phyloP scores from a whole-genome alignment of 2,888 invertebrate genomes.

The Suillia variegata region DNA sequence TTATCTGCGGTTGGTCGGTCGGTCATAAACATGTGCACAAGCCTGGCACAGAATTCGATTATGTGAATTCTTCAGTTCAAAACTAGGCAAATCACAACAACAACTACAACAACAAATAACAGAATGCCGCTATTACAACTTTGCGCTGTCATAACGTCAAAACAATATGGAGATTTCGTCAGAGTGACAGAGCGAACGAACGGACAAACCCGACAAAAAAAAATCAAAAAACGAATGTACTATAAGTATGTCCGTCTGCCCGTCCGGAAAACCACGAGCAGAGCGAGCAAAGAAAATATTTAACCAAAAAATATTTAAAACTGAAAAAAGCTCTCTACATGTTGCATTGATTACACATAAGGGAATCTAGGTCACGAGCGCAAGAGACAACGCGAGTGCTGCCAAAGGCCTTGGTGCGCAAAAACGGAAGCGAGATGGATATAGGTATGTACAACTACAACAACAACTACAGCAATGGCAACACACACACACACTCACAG shows the following conservation, averaged over 20 bases:
- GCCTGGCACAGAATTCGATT: too few relatives aligned
- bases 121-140: constrained; percentile 41
- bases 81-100: too few relatives aligned
- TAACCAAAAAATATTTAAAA: too few relatives aligned
- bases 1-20: too few relatives aligned
- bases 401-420: constrained; percentile 48
- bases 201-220: background rate
- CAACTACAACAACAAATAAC: too few relatives aligned
- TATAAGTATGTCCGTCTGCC: too few relatives aligned
- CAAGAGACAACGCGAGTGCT: constrained; percentile 53
- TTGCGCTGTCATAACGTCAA: background rate
- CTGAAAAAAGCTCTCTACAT: constrained; percentile 40
- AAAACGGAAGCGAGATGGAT: constrained; percentile 57
- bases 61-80: too few relatives aligned
- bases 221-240: background rate
- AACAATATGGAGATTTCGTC: constrained; percentile 16
- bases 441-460: constrained; percentile 18
- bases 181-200: constrained; percentile 10
- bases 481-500: too few relatives aligned
- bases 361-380: constrained; percentile 62
- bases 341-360: constrained; percentile 59
- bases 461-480: too few relatives aligned
- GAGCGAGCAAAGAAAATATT: too few relatives aligned
- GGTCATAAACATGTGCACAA: too few relatives aligned
- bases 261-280: too few relatives aligned